A percentile compares a stretch with the other conserved stretches of the same genome.
Conservation (phyloP, 1,140 invertebrate species). For the Brachionus manjavacas region DNA sequence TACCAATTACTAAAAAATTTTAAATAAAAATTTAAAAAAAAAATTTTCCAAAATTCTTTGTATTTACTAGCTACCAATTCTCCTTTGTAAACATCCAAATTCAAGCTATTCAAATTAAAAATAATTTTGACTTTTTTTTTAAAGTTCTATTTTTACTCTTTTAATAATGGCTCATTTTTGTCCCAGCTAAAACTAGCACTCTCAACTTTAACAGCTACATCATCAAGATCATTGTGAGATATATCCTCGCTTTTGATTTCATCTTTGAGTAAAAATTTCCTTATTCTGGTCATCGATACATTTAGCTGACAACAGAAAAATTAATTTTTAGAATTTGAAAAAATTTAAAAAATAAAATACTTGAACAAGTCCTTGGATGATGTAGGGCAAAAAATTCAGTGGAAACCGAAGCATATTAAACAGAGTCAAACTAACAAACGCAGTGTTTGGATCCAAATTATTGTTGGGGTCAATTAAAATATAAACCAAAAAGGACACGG, state of each 20-base stretch:
- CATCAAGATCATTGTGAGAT: background rate
- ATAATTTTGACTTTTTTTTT: background rate
- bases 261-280: conserved; percentile 32
- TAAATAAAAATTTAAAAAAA: background rate
- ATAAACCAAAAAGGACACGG: conserved; percentile 56
- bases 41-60: background rate
- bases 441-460: conserved; percentile 55
- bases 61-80: conserved; percentile 63
- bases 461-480: conserved; percentile 51
- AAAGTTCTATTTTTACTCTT: background rate
- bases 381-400: conserved; percentile 62
- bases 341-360: background rate
- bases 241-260: conserved; percentile 34
- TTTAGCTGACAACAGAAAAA: background rate
- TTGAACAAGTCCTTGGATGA: conserved; percentile 52
- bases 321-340: background rate
- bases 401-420: conserved; percentile 96
- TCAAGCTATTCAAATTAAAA: background rate
- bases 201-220: background rate
- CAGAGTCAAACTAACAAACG: conserved; percentile 89
- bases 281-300: conserved; percentile 31
- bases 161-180: background rate
- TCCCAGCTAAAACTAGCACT: conserved; percentile 16
- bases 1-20: conserved; percentile 66
- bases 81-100: conserved; percentile 18